Evolutionary conservation across 2,888 invertebrate genomes (phyloP).

Genomic region (Tethea ocularis): DNA sequence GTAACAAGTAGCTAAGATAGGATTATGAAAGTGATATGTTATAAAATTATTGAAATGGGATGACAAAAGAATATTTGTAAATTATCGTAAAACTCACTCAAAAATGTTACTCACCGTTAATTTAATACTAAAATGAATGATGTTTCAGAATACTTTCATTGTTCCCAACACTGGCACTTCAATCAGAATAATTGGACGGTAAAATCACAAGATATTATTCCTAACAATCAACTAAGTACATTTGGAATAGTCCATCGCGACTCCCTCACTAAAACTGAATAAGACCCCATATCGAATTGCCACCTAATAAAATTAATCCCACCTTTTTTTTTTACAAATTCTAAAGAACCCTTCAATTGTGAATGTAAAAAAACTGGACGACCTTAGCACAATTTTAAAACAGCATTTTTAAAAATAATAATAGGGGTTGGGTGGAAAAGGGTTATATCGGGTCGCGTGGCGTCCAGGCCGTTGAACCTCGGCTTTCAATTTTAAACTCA

Average conservation of each 20-base stretch:
- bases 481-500: constrained; percentile 25
- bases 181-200: too few relatives aligned
- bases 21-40: too few relatives aligned
- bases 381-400: constrained; percentile 70
- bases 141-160: too few relatives aligned
- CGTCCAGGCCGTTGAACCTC: constrained; percentile 69
- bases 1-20: too few relatives aligned
- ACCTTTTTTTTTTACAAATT: constrained; percentile 40
- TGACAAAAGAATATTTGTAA: too few relatives aligned
- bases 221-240: background rate
- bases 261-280: constrained; percentile 20
- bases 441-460: constrained; percentile 62
- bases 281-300: constrained; percentile 39
- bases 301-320: constrained; percentile 50
- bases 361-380: constrained; percentile 43
- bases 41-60: background rate
- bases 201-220: background rate
- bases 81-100: too few relatives aligned
- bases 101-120: too few relatives aligned
- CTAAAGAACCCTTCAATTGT: constrained; percentile 44
- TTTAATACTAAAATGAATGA: background rate
- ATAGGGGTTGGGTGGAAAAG: constrained; percentile 54
- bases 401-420: constrained; percentile 56
- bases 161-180: too few relatives aligned
- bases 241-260: constrained; percentile 3